Conservation (phyloP, 2,888 invertebrate genomes). For the Oscheius sp. region DNA sequence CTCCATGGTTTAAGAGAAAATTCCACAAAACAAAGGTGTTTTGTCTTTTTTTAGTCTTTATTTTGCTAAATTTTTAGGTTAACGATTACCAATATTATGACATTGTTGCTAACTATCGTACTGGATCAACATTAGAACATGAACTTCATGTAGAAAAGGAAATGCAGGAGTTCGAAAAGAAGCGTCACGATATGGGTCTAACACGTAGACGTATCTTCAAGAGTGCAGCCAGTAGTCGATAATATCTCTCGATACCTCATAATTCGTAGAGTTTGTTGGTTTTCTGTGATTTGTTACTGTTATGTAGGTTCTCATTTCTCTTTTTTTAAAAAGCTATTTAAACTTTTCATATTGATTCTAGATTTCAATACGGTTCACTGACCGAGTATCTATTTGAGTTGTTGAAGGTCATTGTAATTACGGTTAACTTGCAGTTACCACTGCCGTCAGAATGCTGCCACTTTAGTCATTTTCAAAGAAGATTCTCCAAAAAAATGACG, state of each 20-base stretch:
- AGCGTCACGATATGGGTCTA: constrained; percentile 61
- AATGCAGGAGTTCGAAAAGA: constrained; percentile 48
- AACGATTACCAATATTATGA: constrained; percentile 65
- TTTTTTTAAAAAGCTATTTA: no score
- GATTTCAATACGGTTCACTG: no score
- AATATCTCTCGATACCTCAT: neutral
- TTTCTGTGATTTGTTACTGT: neutral
- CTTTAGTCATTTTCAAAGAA: no score
- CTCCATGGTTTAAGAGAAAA: constrained; percentile 67
- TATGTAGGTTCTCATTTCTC: neutral
- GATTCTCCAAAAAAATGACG: no score
- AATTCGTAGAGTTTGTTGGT: neutral
- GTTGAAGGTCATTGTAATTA: neutral
- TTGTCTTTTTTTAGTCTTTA: neutral
- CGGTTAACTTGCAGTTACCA: no score
- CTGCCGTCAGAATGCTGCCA: constrained; percentile 8
- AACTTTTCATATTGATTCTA: no score
- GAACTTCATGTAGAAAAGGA: constrained; percentile 53
- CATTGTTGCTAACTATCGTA: constrained; percentile 61
- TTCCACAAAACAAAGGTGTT: constrained; percentile 55
- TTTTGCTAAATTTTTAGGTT: constrained; percentile 36
- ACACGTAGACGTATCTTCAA: constrained; percentile 60
- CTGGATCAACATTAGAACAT: constrained; percentile 57
- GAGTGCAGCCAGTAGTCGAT: constrained; percentile 51
- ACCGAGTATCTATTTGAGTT: no score